Conservation (phyloP, 2,888 invertebrate genomes). For the Nomada ferruginata region DNA sequence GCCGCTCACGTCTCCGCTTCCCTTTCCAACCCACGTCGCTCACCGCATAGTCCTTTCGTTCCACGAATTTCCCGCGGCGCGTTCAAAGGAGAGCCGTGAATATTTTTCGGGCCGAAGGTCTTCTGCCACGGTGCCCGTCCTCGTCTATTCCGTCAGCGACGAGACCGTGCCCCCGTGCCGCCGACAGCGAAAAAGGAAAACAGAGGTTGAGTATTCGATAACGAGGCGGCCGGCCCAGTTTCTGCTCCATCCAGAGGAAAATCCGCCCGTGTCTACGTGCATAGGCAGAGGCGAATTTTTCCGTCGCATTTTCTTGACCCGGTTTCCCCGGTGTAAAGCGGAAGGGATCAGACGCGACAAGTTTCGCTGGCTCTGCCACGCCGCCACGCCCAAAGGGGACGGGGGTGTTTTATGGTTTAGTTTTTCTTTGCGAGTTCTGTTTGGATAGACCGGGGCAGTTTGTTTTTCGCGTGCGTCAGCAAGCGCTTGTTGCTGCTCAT, state of each 20-base stretch:
- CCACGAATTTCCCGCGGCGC: conserved; percentile 36
- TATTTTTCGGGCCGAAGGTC: conserved; percentile 49
- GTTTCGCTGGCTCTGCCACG: conserved; percentile 35
- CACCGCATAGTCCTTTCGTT: conserved; percentile 28
- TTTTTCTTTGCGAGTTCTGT: not conserved
- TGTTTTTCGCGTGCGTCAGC: not conserved
- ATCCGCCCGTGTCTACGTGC: conserved; percentile 49
- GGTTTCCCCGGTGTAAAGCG: conserved; percentile 49
- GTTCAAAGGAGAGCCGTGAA: conserved; percentile 47
- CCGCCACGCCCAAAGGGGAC: conserved; percentile 5
- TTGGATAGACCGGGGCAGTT: not conserved
- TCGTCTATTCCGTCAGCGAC: too few relatives aligned
- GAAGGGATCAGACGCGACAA: conserved; percentile 59
- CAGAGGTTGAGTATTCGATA: conserved; percentile 64
- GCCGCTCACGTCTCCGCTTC: not conserved
- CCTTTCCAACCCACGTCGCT: not conserved
- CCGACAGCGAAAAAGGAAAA: conserved; percentile 56
- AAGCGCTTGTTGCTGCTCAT: conserved; percentile 26
- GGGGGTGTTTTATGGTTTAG: conserved; percentile 25
- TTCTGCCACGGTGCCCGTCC: not conserved
- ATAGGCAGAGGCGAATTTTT: conserved; percentile 62
- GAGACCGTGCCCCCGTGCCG: conserved; percentile 15
- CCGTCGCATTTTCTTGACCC: conserved; percentile 64
- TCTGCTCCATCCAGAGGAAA: conserved; percentile 53
- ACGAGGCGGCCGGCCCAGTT: conserved; percentile 64